Base-by-base conservation (phyloP, 2,888 invertebrate genomes). In the Macaria liturata region DNA sequence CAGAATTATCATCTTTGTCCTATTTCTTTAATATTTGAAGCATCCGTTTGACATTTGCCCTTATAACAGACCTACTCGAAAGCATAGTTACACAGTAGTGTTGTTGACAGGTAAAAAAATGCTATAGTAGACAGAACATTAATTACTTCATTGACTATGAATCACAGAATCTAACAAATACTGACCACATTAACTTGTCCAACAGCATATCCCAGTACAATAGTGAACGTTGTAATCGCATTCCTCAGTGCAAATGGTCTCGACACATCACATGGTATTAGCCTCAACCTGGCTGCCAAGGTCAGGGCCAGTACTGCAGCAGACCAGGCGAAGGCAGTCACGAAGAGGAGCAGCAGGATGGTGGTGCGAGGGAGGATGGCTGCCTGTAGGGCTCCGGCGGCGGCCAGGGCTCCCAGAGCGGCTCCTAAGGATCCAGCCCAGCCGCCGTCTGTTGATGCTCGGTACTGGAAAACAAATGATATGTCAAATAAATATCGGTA, bases 181-280 rank as follows among this genome's bases (percentile, higher is more conserved):
- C 97, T 94, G 92, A 98, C 97, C 93, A 97, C 97, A 93, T 98
- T 98, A 62, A 97, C 97, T 92, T 98, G 97, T 50, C 97, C 97
- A 64, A 97, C 97, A 49, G 97, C 95, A 82, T 97, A 97, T 40
- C 97, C 95, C 58, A 98, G 92, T 7, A 97, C 94, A 60, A 97
- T 95, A 2, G 97, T 97, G 72, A 97, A 97, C 20, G 97, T 95
- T 4, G 97, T 97, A 32, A 98, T 96, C 53, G 97, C 96, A 71
- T 97, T 93, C 62, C 98, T 93, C 44, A 98, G 87, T 0, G 96
- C 94, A 68, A 97, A 97, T 57, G 96, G 96, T 71, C 96, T 94
- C 2, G 97, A 95, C 49, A 98, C 95, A 78, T 98, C 97, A 94
- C 97, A 97, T 8, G 95, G 93, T 64, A 98, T 96, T 88, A 97